Conservation (phyloP, 2,113 vertebrate species). For the Callocephalon fimbriatum region DNA sequence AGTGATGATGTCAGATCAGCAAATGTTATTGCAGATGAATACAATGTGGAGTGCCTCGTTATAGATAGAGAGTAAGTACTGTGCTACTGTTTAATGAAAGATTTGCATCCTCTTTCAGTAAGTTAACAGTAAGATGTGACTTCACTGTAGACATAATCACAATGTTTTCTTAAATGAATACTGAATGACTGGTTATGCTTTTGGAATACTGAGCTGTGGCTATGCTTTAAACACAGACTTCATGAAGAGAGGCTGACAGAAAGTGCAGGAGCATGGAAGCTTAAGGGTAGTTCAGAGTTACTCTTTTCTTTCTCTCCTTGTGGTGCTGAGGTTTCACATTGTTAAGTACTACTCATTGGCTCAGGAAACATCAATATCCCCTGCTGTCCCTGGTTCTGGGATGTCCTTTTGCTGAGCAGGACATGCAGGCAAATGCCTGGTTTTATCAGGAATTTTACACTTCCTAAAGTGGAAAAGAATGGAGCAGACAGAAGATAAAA, state of each 20-base stretch:
- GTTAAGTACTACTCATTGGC: background rate
- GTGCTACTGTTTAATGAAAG: background rate
- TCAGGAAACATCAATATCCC: background rate
- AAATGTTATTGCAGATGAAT: slow-evolving; percentile 89
- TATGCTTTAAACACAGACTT: background rate
- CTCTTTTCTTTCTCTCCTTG: background rate
- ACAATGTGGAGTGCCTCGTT: slow-evolving; percentile 89
- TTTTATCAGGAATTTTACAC: background rate
- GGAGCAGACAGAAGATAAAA: background rate
- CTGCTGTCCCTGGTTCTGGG: background rate
- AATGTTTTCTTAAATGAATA: background rate
- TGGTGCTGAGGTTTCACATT: background rate
- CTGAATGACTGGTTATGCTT: background rate
- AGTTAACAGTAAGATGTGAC: too few species aligned
- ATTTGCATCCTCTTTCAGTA: background rate
- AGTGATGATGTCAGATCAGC: slow-evolving; percentile 95
- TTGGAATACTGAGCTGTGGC: background rate
- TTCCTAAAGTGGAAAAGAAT: background rate
- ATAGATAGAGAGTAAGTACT: slow-evolving; percentile 93
- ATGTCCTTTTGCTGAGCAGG: background rate
- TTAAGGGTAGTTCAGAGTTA: background rate
- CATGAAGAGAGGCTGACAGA: background rate
- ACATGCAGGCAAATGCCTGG: background rate
- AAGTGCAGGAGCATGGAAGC: background rate
- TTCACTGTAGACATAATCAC: background rate